Base-by-base conservation (phyloP, 2,113 vertebrate species). In the Triplophysa dalaica region DNA sequence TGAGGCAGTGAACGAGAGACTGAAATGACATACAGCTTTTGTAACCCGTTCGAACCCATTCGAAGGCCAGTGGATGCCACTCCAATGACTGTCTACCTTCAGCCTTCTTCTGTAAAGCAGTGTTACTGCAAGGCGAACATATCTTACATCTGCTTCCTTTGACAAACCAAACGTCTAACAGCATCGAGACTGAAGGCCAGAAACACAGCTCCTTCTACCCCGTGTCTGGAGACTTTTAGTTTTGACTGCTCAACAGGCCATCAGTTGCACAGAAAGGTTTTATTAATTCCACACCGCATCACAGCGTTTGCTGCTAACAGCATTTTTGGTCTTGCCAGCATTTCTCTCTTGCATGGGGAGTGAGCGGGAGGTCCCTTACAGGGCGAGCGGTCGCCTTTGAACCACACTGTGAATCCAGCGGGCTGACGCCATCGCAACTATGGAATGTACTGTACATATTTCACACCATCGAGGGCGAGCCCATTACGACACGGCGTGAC, bases 401-500 rank as follows among this genome's bases (percentile, higher is more conserved):
- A 81, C 79, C 82, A 83, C 84, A 86, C 84, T 86, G 84, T 86
- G 84, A 86, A 83, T 79, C 66, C 74, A 83, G 79, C 64, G 81
- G 79, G 82, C 79, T 75, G 65, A 83, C 67, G 75, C 81, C 75
- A 72, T 83, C 72, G 29, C 21, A 61, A 82, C 83, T 81, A 69
- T 77, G 82, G 84, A 86, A 86, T 86, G 82, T 85, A 85, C 79
- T 83, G 75, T 86, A 86, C 79, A 79, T 75, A 67, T 64, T 61
- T 75, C 68, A 66, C 62, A 74, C 75, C 78, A 80, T 65, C 29
- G 45, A 63, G 41, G 62, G 58, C 3, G 70, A 21, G 22, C 89
- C 90, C 89, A 87, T 90, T 90, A 87, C 88, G 82, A 89, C 86
- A 86, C 88, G 89, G 90, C 88, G 83, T 87, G 87, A 88, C 89